A percentile compares a stretch with the other conserved stretches of the same genome.
Evolutionary conservation across 2,113 vertebrate species (phyloP).

Genomic region (Origma solitaria): DNA sequence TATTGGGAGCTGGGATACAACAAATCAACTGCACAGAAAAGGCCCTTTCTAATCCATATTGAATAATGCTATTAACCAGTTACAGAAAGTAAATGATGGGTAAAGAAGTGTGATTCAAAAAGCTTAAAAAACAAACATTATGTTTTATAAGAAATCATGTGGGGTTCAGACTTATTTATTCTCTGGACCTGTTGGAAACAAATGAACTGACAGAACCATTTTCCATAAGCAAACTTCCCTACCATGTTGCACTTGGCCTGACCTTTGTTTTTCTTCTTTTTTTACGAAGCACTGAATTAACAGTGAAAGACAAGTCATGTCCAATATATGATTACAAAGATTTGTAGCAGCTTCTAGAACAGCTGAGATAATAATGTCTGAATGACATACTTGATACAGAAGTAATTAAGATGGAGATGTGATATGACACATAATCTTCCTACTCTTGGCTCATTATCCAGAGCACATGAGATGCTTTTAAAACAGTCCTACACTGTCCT

Average conservation of each 20-base stretch:
- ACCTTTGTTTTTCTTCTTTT: neutral
- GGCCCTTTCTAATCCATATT: neutral
- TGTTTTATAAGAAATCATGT: neutral
- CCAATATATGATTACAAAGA: neutral
- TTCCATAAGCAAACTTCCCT: neutral
- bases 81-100: neutral
- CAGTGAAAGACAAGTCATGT: neutral
- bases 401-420: neutral
- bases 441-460: neutral
- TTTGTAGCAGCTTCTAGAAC: neutral
- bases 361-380: neutral
- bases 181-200: neutral
- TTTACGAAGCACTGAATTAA: neutral
- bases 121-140: neutral
- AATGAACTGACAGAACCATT: neutral
- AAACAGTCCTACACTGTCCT: neutral
- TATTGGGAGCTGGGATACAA: neutral
- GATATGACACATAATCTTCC: neutral
- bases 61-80: neutral
- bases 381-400: neutral
- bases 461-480: neutral
- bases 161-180: neutral
- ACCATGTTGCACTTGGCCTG: neutral
- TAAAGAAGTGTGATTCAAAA: neutral
- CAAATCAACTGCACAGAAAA: neutral